Percentiles rank a stretch among this genome's conserved stretches.
These are phyloP conservation scores for Tholera decimalis DNA, from an alignment of 2,888 invertebrate species.

Conservation along the genomic window DNA sequence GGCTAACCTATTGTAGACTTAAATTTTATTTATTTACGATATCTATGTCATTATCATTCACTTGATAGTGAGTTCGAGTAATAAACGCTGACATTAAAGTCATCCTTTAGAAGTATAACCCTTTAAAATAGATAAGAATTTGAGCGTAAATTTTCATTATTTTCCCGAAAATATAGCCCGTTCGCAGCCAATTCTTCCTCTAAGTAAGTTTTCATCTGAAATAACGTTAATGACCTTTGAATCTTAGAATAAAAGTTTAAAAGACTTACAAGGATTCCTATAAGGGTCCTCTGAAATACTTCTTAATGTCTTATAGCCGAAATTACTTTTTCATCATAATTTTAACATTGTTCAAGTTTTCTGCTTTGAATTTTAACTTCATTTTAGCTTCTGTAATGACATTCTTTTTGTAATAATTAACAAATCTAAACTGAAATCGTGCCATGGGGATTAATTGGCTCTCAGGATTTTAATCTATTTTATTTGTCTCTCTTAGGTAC, in stretches of 20 bases:
- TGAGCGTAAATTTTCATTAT: constrained; percentile 49
- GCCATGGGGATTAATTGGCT: constrained; percentile 30
- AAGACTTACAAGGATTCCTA: constrained; percentile 24
- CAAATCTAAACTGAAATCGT: constrained; percentile 16
- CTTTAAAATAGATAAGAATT: constrained; percentile 55
- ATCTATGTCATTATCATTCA: constrained; percentile 68
- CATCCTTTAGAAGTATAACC: constrained; percentile 39
- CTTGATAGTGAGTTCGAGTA: constrained; percentile 50
- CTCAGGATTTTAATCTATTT: neutral
- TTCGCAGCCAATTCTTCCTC: constrained; percentile 37
- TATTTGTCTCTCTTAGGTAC: neutral
- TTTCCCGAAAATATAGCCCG: constrained; percentile 13
- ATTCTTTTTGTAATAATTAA: constrained; percentile 24
- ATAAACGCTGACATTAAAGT: constrained; percentile 54
- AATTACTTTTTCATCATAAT: constrained; percentile 32
- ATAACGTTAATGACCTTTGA: constrained; percentile 38
- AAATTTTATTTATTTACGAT: constrained; percentile 52
- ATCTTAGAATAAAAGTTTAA: constrained; percentile 32
- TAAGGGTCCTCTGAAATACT: constrained; percentile 11
- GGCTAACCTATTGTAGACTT: constrained; percentile 37
- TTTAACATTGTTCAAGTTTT: constrained; percentile 1
- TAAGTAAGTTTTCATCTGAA: constrained; percentile 43
- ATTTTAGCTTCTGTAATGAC: constrained; percentile 15
- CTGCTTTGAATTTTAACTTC: constrained; percentile 5
- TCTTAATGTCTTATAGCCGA: constrained; percentile 11